Evolutionary conservation across 2,888 invertebrate species (phyloP), one percentile per base, ranked within the genome.

Genomic region (Onchidella celtica): DNA sequence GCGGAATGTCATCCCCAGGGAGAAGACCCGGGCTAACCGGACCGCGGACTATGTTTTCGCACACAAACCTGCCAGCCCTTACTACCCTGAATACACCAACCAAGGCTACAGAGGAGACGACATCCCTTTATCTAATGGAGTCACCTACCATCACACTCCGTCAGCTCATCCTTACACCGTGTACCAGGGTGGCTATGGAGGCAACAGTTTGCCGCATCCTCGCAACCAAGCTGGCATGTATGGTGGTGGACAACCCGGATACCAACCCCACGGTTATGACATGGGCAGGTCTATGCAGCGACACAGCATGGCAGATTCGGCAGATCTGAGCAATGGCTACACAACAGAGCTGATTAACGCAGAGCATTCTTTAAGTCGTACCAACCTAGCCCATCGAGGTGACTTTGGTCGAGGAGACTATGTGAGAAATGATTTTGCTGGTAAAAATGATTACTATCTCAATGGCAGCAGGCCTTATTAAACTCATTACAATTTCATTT

Each of bases 281-380:
- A 63, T n/a, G 11, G 57, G 38, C 4, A 21, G 73, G 6, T 73
- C 73, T n/a, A 34, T 29, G 21, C 59, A 70, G n/a, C 40, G 59
- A 1, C 59, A 65, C 69, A 78, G 78, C 59, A 29, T 69, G 38
- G 78, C 78, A 9, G 78, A 78, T 21, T 65, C 66, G 6, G 75
- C 76, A 27, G 81, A 81, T 36, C 76, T 81, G 6, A 81, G 81
- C 72, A 81, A 81, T n/a, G 81, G 81, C 3, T 81, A 40, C 81
- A 81, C 81, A n/a, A 38, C 34, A 0, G 76, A 76, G n/a, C 11
- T 81, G 27, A 70, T 81, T 34, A 57, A 70, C 24, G 81, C 81
- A 14, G 81, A 81, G 38, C 75, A 81, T 3, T 65, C 76, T 1
- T 66, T 81, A 1, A 47, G 55, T 14, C 73, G 69, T 0, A 24